These are phyloP conservation scores for Microtus obscurus DNA, from an alignment of 2,797 vertebrate genomes.

Conservation along the genomic window DNA sequence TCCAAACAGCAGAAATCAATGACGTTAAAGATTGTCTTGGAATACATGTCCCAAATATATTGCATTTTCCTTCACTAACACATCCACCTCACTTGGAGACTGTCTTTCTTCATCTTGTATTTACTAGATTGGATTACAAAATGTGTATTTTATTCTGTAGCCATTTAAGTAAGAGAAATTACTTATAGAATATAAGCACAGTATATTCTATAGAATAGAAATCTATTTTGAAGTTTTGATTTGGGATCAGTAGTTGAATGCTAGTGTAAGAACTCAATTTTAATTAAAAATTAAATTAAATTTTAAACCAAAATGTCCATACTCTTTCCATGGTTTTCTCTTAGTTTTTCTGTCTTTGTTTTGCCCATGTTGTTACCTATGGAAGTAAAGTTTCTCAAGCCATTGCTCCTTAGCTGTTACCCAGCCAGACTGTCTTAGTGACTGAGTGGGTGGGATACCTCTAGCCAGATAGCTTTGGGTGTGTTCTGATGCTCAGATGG, in stretches of 20 bases:
- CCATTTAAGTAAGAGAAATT: constrained; percentile 31
- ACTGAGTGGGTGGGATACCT: neutral
- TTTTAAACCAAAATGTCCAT: neutral
- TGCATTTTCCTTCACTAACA: neutral
- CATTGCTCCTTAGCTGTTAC: neutral
- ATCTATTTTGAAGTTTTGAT: constrained; percentile 8
- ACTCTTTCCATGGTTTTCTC: neutral
- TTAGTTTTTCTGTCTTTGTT: neutral
- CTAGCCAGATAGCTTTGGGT: neutral
- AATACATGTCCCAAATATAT: constrained; percentile 10
- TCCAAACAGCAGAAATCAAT: constrained; percentile 63
- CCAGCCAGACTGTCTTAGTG: neutral
- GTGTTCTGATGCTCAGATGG: neutral
- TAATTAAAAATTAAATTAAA: neutral
- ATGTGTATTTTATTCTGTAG: constrained; percentile 7
- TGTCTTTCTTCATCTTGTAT: neutral
- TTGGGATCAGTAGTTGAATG: neutral
- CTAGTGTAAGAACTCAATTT: constrained; percentile 10
- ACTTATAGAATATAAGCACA: too few species aligned
- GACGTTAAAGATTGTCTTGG: constrained; percentile 27
- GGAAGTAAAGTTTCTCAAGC: neutral
- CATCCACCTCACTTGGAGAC: neutral
- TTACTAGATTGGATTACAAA: neutral
- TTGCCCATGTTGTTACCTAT: neutral
- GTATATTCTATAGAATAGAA: neutral